Evolutionary conservation across 2,888 invertebrate genomes (phyloP).

Genomic region (Petrolisthes cinctipes): DNA sequence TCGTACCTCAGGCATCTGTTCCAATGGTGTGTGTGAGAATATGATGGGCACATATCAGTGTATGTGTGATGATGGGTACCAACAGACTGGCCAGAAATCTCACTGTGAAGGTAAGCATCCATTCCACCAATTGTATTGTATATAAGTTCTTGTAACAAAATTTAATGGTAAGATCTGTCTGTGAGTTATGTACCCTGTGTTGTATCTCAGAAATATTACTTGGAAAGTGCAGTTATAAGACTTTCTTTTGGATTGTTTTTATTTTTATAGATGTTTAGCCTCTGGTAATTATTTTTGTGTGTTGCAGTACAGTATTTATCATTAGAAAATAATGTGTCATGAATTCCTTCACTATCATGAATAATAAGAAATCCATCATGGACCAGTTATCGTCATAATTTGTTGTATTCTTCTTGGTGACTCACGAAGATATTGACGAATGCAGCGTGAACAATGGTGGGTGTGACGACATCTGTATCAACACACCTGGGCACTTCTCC

Average conservation of each 20-base stretch:
- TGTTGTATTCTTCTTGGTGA: slow-evolving; percentile 11
- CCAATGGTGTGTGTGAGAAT: slow-evolving; percentile 92
- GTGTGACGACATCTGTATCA: slow-evolving; percentile 83
- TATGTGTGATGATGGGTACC: slow-evolving; percentile 86
- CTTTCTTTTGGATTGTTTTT: too few relatives aligned
- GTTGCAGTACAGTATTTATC: too few relatives aligned
- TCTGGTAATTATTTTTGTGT: too few relatives aligned
- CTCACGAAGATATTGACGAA: slow-evolving; percentile 81
- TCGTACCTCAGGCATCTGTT: slow-evolving; percentile 86
- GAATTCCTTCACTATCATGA: too few relatives aligned
- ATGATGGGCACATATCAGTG: slow-evolving; percentile 93
- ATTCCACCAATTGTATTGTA: too few relatives aligned
- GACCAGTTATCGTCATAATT: not conserved
- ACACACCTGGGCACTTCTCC: slow-evolving; percentile 83
- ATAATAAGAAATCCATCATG: not conserved
- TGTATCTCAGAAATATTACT: too few relatives aligned
- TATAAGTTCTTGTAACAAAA: too few relatives aligned
- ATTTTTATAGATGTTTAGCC: too few relatives aligned
- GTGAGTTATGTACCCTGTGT: too few relatives aligned
- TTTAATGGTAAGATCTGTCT: too few relatives aligned
- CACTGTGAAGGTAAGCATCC: slow-evolving; percentile 80
- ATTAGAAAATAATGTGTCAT: too few relatives aligned
- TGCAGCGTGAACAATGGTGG: slow-evolving; percentile 80
- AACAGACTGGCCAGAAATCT: slow-evolving; percentile 83
- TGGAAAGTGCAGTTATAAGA: too few relatives aligned